Evolutionary conservation across 2,797 vertebrate genomes (phyloP).

Genomic region (Onychomys leucogaster): DNA sequence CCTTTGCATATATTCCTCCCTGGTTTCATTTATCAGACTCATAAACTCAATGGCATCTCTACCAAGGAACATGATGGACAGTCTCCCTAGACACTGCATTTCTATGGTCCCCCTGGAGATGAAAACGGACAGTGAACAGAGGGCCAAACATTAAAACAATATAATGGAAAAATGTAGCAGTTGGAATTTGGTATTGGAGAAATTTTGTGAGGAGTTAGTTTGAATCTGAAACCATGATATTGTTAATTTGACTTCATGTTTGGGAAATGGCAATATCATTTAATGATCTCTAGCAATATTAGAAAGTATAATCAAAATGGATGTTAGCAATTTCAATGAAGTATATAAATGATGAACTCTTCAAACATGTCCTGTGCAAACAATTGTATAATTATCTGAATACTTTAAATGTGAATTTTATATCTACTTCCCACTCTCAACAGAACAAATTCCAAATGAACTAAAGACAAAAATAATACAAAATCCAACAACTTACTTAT

Average conservation of each 20-base stretch:
- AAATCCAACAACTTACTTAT: background rate
- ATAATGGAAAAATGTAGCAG: background rate
- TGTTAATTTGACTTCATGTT: background rate
- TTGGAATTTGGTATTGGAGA: background rate
- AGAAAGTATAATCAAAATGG: background rate
- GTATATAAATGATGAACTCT: background rate
- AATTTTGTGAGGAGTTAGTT: background rate
- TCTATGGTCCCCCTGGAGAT: background rate
- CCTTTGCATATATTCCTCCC: background rate
- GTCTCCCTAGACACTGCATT: background rate
- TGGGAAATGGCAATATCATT: background rate
- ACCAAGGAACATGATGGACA: background rate
- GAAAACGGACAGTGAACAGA: background rate
- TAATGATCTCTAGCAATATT: background rate
- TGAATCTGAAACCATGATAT: background rate
- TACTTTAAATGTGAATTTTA: background rate
- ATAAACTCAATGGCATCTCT: background rate
- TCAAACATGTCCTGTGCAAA: background rate
- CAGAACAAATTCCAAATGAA: background rate
- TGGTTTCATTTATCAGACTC: background rate
- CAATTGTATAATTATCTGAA: background rate
- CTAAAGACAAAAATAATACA: background rate
- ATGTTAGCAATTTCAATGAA: background rate
- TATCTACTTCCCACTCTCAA: background rate
- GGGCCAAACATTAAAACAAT: background rate